Evolutionary conservation across 2,888 invertebrate genomes (phyloP).

Genomic region (Caenorhabditis plicata): DNA sequence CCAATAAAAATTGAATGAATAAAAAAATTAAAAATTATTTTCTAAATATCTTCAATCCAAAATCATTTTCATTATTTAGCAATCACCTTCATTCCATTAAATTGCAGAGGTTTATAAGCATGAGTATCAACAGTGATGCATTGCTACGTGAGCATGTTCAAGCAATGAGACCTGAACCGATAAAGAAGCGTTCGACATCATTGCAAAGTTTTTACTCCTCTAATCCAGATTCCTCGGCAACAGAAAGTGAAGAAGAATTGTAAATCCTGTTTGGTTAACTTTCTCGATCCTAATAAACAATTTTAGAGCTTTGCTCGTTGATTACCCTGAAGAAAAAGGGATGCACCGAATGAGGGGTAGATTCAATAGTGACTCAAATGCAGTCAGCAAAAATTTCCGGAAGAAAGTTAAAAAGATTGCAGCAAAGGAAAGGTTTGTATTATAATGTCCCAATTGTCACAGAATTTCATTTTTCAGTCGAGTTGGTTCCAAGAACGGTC

Average conservation of each 20-base stretch:
- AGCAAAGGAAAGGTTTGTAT: conserved; percentile 16
- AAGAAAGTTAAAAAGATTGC: conserved; percentile 39
- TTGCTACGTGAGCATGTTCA: conserved; percentile 23
- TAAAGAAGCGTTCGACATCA: conserved; percentile 24
- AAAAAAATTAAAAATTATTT: no score
- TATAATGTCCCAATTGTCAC: not conserved
- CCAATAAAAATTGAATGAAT: no score
- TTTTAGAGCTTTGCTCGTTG: conserved; percentile 20
- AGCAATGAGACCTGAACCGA: no score
- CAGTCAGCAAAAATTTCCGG: conserved; percentile 32
- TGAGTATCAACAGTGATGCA: conserved; percentile 23
- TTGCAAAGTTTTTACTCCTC: conserved; percentile 29
- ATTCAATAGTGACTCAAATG: conserved; percentile 26
- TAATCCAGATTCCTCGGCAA: conserved; percentile 14
- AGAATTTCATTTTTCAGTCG: not conserved
- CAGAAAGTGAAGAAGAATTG: conserved; percentile 22
- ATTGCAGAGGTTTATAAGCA: no score
- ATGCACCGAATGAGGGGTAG: conserved; percentile 18
- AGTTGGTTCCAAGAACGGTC: conserved; percentile 7
- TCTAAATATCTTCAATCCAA: no score
- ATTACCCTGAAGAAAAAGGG: conserved; percentile 30
- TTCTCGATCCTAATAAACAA: not conserved
- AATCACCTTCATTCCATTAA: no score
- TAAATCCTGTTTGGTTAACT: not conserved
- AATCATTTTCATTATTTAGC: no score